Conservation (phyloP, 1,140 invertebrate genomes). For the Venturia canescens region DNA sequence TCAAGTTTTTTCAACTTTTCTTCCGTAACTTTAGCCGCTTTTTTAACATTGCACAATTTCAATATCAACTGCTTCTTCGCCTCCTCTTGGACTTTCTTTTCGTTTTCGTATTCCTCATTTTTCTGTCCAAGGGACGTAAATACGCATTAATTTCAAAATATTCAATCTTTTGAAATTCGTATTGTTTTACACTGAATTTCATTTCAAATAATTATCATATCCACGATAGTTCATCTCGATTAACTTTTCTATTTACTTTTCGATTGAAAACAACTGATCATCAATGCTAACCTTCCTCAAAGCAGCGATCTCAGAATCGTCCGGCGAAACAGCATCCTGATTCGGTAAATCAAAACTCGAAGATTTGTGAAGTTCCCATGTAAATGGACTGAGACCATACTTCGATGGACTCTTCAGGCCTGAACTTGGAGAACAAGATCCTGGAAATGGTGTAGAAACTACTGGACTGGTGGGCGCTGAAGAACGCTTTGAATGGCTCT, state of each 20-base stretch:
- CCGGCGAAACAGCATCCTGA: background rate
- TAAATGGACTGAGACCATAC: conserved; percentile 56
- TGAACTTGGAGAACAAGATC: conserved; percentile 53
- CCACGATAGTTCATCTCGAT: no score
- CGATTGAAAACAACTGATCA: no score
- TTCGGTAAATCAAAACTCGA: conserved; percentile 8
- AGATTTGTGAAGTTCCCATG: conserved; percentile 57
- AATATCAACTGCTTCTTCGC: conserved; percentile 67
- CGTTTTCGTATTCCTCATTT: conserved; percentile 66
- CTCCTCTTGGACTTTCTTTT: conserved; percentile 65
- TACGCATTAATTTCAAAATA: background rate
- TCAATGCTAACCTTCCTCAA: conserved; percentile 48
- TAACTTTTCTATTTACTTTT: no score
- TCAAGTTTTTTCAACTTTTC: conserved; percentile 68
- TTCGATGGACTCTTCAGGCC: conserved; percentile 60
- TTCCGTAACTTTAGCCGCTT: conserved; percentile 58
- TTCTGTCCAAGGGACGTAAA: conserved; percentile 57
- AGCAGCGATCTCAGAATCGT: conserved; percentile 31
- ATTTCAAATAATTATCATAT: no score
- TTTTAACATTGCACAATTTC: conserved; percentile 67
- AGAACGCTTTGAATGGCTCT: conserved; percentile 62
- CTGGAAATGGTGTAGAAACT: conserved; percentile 57
- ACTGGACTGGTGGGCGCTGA: conserved; percentile 67
- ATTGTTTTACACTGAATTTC: no score
- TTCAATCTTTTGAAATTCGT: background rate